These are phyloP conservation scores for Ametastegia equiseti DNA, from an alignment of 2,888 invertebrate genomes.

Conservation along the genomic window DNA sequence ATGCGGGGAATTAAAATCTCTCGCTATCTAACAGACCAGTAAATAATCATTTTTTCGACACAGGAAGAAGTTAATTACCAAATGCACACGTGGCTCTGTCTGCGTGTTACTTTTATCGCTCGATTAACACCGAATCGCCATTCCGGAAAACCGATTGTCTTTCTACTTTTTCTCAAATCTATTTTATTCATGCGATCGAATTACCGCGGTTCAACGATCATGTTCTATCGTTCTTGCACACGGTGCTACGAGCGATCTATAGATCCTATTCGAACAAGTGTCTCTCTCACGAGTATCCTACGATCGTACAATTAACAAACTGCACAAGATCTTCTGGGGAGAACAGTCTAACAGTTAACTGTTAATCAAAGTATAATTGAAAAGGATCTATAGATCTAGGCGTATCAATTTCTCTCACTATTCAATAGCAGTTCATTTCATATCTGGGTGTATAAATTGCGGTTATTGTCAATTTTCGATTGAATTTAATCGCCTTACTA, in stretches of 20 bases:
- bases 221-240: background rate
- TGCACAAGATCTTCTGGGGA: background rate
- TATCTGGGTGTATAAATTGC: background rate
- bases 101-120: background rate
- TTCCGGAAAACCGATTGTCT: background rate
- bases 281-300: background rate
- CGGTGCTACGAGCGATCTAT: background rate
- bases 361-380: background rate
- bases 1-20: background rate
- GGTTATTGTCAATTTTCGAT: background rate
- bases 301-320: background rate
- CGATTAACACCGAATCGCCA: no score
- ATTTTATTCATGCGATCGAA: background rate
- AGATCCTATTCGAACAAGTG: background rate
- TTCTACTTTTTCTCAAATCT: background rate
- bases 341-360: slow-evolving; percentile 30
- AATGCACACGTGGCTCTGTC: background rate
- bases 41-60: background rate
- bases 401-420: background rate
- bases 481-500: background rate
- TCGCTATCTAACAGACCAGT: background rate
- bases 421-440: background rate
- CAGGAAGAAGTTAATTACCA: background rate
- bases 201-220: slow-evolving; percentile 2
- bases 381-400: background rate